Evolutionary conservation across 2,113 vertebrate species (phyloP), one percentile per base, ranked within the genome.

Genomic region (Drymodes brunneopygia): DNA sequence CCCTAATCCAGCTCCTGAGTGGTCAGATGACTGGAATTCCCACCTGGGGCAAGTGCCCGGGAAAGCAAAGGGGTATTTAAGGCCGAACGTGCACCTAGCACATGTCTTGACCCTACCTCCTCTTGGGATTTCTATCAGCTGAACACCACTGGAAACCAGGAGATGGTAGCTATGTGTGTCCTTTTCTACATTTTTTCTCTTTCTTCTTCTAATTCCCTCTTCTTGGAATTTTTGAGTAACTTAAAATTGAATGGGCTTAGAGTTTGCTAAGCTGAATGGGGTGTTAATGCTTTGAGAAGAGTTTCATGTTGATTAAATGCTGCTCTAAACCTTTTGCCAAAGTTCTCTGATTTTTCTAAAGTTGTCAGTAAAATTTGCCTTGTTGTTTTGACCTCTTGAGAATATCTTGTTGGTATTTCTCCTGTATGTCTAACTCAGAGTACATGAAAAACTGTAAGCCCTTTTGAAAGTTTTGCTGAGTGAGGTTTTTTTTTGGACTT

Each of bases 401-500:
- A 47, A 66, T 25, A 47, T 47, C 23, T 66, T 25, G 15, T 25
- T 1, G 0, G 13, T 69, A 38, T 36, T 69, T 51, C n/a, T 36
- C 25, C n/a, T 13, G 29, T 16, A 47, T 16, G 17, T 36, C 18
- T 69, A 50, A 69, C 7, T 38, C 14, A 50, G n/a, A 50, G n/a
- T 22, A 69, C n/a, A 12, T 38, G 24, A 29, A 36, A 38, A 69
- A 21, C n/a, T 9, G 9, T 28, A 8, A 22, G 10, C 13, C 14
- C 19, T 69, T 50, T 69, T 16, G 6, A 50, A 50, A 36, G 25
- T 69, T 7, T 69, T 1, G 1, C 36, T 0, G 2, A 36, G 47
- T 36, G 13, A 69, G 18, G 18, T 1, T 1, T 29, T 47, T 48
- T 48, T 50, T 50, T 29, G 13, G 47, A 12, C 47, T 25, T 29